A percentile compares a stretch with the other conserved stretches of the same genome.
Evolutionary conservation across 2,888 invertebrate genomes (phyloP).

Genomic region (Yponomeuta plumbellus): DNA sequence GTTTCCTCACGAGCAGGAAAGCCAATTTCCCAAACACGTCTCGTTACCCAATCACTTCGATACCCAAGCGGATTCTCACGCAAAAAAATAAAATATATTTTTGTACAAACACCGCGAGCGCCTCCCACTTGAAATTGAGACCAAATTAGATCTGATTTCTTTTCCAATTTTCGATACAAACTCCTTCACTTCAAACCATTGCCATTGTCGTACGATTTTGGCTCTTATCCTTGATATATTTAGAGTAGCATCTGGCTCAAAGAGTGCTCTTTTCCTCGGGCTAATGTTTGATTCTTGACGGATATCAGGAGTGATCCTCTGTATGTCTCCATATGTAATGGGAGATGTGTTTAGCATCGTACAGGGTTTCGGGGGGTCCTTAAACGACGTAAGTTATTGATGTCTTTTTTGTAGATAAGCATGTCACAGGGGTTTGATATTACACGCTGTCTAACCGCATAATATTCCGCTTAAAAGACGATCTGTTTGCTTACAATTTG

Average conservation of each 20-base stretch:
- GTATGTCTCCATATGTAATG: constrained; percentile 38
- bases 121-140: constrained; percentile 6
- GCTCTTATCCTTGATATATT: constrained; percentile 20
- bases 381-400: constrained; percentile 63
- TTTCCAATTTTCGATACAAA: not conserved
- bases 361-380: constrained; percentile 31
- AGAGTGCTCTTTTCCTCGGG: constrained; percentile 29
- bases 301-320: constrained; percentile 65
- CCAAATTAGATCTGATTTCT: constrained; percentile 13
- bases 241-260: constrained; percentile 8
- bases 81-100: not conserved
- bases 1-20: not conserved
- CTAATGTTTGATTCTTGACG: constrained; percentile 71
- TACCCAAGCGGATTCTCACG: constrained; percentile 1
- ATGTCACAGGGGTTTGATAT: constrained; percentile 29
- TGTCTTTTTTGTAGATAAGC: constrained; percentile 64
- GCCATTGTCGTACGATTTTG: not conserved
- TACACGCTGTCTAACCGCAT: constrained; percentile 6
- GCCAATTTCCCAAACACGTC: constrained; percentile 5
- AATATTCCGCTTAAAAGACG: not conserved
- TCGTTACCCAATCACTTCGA: constrained; percentile 1
- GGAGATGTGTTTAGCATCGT: constrained; percentile 33
- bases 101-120: not conserved
- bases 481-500: constrained; percentile 29
- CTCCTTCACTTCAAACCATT: not conserved